A percentile compares a stretch with the other conserved stretches of the same genome.
Conservation (phyloP, 2,888 invertebrate species). For the Thera britannica region DNA sequence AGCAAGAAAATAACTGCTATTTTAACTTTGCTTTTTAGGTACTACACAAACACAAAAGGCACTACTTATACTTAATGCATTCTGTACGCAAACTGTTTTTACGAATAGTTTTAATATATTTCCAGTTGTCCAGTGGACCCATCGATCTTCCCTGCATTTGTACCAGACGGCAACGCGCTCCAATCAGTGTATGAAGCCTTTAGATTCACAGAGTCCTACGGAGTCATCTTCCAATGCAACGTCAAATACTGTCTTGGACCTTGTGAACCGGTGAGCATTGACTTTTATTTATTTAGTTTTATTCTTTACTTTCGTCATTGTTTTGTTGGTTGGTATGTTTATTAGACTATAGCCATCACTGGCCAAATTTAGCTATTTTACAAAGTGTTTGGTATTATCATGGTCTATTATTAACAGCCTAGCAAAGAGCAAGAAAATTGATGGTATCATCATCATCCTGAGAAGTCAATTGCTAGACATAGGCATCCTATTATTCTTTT, state of each 20-base stretch:
- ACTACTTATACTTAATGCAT: too few relatives aligned
- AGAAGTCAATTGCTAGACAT: too few relatives aligned
- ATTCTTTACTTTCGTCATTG: not conserved
- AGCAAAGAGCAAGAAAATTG: too few relatives aligned
- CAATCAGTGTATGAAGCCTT: constrained; percentile 97
- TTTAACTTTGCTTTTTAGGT: too few relatives aligned
- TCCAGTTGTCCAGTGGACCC: constrained; percentile 95
- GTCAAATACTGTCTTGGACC: constrained; percentile 98
- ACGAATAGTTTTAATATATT: constrained; percentile 2
- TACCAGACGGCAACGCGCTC: constrained; percentile 94
- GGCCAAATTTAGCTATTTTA: too few relatives aligned
- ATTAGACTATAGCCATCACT: too few relatives aligned
- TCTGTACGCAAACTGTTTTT: not conserved
- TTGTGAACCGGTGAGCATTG: constrained; percentile 92
- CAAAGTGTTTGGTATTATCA: too few relatives aligned
- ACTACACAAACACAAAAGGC: too few relatives aligned
- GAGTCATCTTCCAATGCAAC: constrained; percentile 98
- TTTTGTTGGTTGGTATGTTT: too few relatives aligned
- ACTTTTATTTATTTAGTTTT: not conserved
- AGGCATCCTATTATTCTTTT: too few relatives aligned
- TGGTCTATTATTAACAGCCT: too few relatives aligned
- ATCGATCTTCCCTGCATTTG: constrained; percentile 96
- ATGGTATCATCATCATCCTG: too few relatives aligned
- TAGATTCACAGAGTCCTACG: constrained; percentile 97
- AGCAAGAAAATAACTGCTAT: constrained; percentile 44